These are phyloP conservation scores for Diuraphis noxia DNA, from an alignment of 1,140 invertebrate genomes.

Conservation along the genomic window DNA sequence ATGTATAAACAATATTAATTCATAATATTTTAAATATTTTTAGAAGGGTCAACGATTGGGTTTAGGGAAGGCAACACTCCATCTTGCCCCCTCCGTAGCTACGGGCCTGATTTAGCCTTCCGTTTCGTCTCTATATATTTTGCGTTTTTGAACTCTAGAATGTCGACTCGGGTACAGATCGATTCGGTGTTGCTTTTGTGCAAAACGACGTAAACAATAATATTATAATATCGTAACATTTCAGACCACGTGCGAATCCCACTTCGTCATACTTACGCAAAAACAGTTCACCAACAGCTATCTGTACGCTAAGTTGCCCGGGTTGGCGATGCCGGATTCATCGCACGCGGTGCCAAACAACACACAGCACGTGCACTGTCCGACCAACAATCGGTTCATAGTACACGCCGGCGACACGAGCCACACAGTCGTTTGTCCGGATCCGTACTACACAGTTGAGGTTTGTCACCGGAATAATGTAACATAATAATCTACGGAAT, in stretches of 20 bases:
- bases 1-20: too few species aligned
- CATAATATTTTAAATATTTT: too few species aligned
- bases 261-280: conserved; percentile 38
- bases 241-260: conserved; percentile 34
- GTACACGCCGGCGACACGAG: conserved; percentile 70
- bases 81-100: too few species aligned
- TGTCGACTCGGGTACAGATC: not conserved
- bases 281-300: conserved; percentile 62
- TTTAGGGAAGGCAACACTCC: too few species aligned
- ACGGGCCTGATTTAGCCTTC: too few species aligned
- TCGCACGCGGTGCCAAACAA: conserved; percentile 53
- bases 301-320: conserved; percentile 72
- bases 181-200: not conserved
- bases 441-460: conserved; percentile 63
- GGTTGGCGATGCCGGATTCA: conserved; percentile 64
- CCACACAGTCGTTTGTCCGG: conserved; percentile 73
- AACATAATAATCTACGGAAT: too few species aligned
- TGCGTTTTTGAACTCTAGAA: too few species aligned
- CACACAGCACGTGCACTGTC: conserved; percentile 62
- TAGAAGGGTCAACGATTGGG: too few species aligned
- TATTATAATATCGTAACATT: not conserved
- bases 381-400: conserved; percentile 72
- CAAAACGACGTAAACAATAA: not conserved
- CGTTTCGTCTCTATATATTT: too few species aligned
- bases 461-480: not conserved